Conservation (phyloP, 2,113 vertebrate genomes). For the Meles meles region DNA sequence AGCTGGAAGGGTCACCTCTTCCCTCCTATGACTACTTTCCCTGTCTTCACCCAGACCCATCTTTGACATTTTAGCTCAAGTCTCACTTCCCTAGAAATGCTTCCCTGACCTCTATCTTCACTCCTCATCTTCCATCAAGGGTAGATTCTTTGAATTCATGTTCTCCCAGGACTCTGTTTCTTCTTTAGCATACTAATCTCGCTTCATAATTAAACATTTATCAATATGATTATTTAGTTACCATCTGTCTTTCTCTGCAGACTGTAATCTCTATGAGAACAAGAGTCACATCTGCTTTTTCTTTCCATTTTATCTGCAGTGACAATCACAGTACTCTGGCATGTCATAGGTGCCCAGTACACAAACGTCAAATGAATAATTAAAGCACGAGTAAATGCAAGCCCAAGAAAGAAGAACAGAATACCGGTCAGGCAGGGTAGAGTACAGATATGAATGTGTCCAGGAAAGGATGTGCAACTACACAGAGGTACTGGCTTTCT, state of each 20-base stretch:
- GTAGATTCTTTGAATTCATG: background rate
- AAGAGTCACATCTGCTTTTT: background rate
- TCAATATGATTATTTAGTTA: background rate
- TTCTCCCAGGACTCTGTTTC: background rate
- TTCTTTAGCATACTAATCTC: background rate
- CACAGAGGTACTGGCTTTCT: background rate
- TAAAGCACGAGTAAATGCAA: background rate
- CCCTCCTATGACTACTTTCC: background rate
- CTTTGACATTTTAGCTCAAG: background rate
- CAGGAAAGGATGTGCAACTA: background rate
- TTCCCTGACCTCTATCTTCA: background rate
- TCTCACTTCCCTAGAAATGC: background rate
- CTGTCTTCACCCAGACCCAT: background rate
- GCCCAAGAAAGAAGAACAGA: background rate
- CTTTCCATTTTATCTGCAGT: background rate
- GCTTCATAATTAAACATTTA: background rate
- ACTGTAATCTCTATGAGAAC: background rate
- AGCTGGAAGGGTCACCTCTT: background rate
- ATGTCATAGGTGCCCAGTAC: too few species aligned
- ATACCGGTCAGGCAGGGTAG: background rate
- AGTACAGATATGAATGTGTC: background rate
- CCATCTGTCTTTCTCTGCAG: background rate
- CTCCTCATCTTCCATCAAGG: background rate
- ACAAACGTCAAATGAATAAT: background rate
- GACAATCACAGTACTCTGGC: background rate